phyloP scores from a whole-genome alignment of 2,888 invertebrate genomes.

The Limulus polyphemus region DNA sequence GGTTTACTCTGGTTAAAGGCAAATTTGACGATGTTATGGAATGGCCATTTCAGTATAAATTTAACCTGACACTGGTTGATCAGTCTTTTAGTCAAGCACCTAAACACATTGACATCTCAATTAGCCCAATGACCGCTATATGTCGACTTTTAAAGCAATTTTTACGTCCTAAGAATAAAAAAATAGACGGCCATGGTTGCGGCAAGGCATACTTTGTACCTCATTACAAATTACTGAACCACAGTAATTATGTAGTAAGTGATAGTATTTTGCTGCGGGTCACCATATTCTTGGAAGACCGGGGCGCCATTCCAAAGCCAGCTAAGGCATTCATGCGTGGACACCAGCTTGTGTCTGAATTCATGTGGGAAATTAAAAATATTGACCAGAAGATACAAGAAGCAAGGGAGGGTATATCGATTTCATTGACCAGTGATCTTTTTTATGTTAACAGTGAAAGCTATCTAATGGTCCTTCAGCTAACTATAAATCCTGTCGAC shows the following conservation, averaged over 20 bases:
- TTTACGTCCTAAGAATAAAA: constrained; percentile 13
- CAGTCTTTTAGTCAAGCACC: constrained; percentile 2
- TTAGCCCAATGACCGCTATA: constrained; percentile 20
- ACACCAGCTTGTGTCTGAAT: constrained; percentile 28
- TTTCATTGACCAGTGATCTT: constrained; percentile 10
- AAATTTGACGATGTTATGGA: constrained; percentile 19
- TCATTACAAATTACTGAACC: constrained; percentile 3
- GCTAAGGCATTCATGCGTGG: constrained; percentile 22
- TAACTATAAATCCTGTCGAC: constrained; percentile 6
- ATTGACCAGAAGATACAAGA: constrained; percentile 18
- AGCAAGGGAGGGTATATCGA: constrained; percentile 3
- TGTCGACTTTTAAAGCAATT: constrained; percentile 24
- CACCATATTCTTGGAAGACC: constrained; percentile 19
- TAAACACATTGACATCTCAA: constrained; percentile 9
- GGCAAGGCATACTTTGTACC: constrained; percentile 17
- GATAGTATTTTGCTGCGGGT: constrained; percentile 18
- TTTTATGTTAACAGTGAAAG: constrained; percentile 17
- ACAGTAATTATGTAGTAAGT: constrained; percentile 9
- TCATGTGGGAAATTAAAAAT: constrained; percentile 24
- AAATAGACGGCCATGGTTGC: constrained; percentile 17
- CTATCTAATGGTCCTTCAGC: constrained; percentile 14
- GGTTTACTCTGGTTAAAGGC: constrained; percentile 20
- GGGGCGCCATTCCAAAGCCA: constrained; percentile 7
- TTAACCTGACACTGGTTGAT: constrained; percentile 21
- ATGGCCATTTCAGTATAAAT: constrained; percentile 23